Conservation (phyloP, 1,140 invertebrate genomes). For the Mesaphorura yosii region DNA sequence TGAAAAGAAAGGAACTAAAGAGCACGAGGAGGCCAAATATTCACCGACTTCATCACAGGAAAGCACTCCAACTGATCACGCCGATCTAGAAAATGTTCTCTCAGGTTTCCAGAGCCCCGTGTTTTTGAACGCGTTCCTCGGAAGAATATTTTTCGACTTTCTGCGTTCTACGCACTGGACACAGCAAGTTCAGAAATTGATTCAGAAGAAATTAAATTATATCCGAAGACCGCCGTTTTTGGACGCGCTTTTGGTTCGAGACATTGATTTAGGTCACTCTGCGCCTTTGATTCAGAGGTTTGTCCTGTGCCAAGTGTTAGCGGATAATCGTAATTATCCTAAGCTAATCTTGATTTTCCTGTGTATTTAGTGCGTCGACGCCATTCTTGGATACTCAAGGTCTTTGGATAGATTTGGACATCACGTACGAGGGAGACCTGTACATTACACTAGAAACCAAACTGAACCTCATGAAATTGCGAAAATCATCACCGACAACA, state of each 20-base stretch:
- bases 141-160: constrained; percentile 64
- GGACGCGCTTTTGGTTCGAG: constrained; percentile 63
- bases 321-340: too few relatives aligned
- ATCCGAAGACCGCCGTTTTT: constrained; percentile 83
- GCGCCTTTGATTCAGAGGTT: constrained; percentile 56
- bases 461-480: constrained; percentile 82
- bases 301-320: too few relatives aligned
- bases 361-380: constrained; percentile 46
- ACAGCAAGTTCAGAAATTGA: constrained; percentile 54
- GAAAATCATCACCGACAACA: constrained; percentile 29
- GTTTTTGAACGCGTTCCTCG: constrained; percentile 65
- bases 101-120: too few relatives aligned
- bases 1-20: too few relatives aligned
- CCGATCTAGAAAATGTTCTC: too few relatives aligned
- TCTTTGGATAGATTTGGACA: constrained; percentile 82
- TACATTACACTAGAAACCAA: constrained; percentile 89
- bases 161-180: constrained; percentile 52
- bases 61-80: too few relatives aligned
- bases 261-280: constrained; percentile 61
- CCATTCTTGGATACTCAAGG: constrained; percentile 73
- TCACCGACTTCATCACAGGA: too few relatives aligned
- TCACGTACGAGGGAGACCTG: constrained; percentile 76
- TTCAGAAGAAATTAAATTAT: constrained; percentile 73
- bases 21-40: too few relatives aligned
- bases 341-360: constrained; percentile 5